Conservation (phyloP, 2,113 vertebrate genomes). For the Taxidea taxus region DNA sequence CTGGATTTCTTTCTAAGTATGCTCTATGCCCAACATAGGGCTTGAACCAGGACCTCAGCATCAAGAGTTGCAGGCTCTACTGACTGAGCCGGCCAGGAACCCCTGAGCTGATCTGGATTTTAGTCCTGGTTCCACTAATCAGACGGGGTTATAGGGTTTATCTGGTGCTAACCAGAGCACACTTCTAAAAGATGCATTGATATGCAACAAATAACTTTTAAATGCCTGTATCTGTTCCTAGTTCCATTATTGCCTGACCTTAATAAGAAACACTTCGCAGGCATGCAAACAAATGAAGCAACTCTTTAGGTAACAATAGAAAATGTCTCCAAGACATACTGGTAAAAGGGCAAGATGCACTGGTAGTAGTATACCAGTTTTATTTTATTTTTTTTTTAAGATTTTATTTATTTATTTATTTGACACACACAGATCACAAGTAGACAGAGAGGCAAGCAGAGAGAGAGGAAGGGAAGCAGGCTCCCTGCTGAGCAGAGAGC, state of each 20-base stretch:
- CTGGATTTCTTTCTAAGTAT: background rate
- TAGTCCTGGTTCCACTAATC: background rate
- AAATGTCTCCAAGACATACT: background rate
- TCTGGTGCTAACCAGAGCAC: too few relatives aligned
- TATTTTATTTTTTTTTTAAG: too few relatives aligned
- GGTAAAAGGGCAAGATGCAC: background rate
- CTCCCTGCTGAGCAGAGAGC: too few relatives aligned
- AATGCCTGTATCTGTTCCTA: background rate
- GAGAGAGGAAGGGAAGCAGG: too few relatives aligned
- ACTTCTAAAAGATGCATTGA: too few relatives aligned
- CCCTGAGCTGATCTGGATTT: background rate
- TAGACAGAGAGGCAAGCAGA: too few relatives aligned
- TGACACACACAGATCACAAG: too few relatives aligned
- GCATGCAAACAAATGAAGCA: background rate
- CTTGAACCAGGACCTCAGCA: background rate
- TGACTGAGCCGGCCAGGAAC: background rate
- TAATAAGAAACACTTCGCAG: background rate
- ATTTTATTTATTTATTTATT: too few relatives aligned
- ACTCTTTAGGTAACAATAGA: background rate
- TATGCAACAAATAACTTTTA: background rate
- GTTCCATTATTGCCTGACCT: background rate
- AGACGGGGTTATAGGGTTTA: background rate
- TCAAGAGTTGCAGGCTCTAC: too few relatives aligned
- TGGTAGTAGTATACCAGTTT: background rate
- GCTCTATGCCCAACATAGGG: background rate